phyloP scores from a whole-genome alignment of 2,797 vertebrate species.

The Menidia menidia region DNA sequence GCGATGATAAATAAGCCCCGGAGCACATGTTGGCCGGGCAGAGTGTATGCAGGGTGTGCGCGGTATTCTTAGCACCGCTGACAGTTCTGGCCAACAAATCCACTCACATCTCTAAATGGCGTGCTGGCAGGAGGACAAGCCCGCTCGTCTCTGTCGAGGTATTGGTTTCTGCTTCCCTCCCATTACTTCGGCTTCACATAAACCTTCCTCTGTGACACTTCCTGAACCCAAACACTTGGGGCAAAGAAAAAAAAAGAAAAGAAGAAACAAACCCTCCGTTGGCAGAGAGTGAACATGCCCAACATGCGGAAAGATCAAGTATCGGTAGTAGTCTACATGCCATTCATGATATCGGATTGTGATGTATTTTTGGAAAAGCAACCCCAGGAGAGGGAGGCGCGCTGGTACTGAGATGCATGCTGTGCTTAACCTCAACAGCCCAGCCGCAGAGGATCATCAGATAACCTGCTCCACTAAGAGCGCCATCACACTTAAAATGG shows the following conservation, averaged over 20 bases:
- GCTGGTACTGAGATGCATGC: neutral
- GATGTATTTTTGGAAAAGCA: constrained; percentile 47
- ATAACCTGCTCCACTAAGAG: neutral
- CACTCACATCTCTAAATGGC: constrained; percentile 71
- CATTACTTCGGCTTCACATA: constrained; percentile 19
- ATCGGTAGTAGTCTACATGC: constrained; percentile 48
- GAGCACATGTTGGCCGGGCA: constrained; percentile 65
- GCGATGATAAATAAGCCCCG: constrained; percentile 72
- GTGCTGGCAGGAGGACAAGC: constrained; percentile 58
- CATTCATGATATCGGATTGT: constrained; percentile 59
- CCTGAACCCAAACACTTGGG: neutral
- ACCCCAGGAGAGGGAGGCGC: constrained; percentile 11
- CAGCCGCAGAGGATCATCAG: constrained; percentile 2
- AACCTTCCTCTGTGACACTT: neutral
- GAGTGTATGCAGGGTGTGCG: constrained; percentile 69
- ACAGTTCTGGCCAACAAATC: constrained; percentile 56
- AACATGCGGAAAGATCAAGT: constrained; percentile 18
- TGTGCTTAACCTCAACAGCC: neutral
- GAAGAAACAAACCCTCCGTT: neutral
- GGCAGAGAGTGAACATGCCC: constrained; percentile 12
- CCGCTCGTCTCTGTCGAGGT: constrained; percentile 26
- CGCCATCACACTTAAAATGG: neutral
- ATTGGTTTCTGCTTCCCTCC: constrained; percentile 45
- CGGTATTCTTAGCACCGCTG: constrained; percentile 77
- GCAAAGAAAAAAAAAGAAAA: neutral